Base-by-base conservation (phyloP, 2,113 vertebrate species). In the Epinephelus moara region DNA sequence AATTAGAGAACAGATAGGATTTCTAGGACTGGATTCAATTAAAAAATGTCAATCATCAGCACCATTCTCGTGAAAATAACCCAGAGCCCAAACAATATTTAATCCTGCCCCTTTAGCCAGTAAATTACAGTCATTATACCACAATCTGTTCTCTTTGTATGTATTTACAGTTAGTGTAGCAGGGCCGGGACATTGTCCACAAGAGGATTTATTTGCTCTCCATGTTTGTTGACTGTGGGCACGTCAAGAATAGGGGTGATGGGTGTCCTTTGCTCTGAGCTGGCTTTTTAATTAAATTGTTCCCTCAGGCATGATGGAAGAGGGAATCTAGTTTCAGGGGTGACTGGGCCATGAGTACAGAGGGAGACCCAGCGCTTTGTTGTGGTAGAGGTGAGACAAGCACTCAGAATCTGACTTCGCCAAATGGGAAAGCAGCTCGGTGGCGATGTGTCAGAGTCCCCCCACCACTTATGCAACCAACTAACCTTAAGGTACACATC, bases 311-410 rank as follows among this genome's bases (percentile, higher is more conserved):
- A 90, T 92, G 92, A 91, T 94, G 91, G 84, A 91, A 63, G 78
- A 88, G 90, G 79, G 81, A 90, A 94, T 93, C 84, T 90, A 91
- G 93, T 95, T 94, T 93, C 91, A 94, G 90, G 91, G 92, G 84
- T 89, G 87, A 86, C 60, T 91, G 89, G 81, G 27, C 85, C 81
- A 86, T 3, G 17, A 75, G 75, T 75, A 70, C 78, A 74, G 23
- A 55, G 66, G 53, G 85, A 86, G 74, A 84, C 70, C 79, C 18
- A 12, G 64, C 14, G 45, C 69, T 83, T 89, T 88, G 75, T 80
- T 84, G 57, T 72, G 79, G 80, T 64, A 49, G 70, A 85, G 82
- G 85, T 49, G 33, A 91, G 73, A 78, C 25, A 2, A 76, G 53
- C 68, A 27, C 69, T 50, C 25, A 7, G 6, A 40, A 64, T 37